These are phyloP conservation scores for Eupithecia exiguata DNA, from an alignment of 2,888 invertebrate genomes.

Conservation along the genomic window DNA sequence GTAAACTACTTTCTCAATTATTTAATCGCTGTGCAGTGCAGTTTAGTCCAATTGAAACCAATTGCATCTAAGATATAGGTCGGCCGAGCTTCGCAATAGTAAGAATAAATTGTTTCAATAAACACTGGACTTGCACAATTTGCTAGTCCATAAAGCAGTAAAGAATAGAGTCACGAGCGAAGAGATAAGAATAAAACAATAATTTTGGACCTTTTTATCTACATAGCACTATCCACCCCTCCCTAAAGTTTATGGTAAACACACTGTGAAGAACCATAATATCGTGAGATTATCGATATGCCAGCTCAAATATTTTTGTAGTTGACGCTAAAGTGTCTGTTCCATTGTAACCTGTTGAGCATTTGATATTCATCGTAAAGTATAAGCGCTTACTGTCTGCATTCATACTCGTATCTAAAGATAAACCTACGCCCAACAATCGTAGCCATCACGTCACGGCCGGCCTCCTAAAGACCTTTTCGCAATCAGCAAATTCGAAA, in stretches of 20 bases:
- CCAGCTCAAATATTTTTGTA: neutral
- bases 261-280: neutral
- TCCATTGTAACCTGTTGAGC: conserved; percentile 5
- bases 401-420: neutral
- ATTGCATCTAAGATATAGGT: conserved; percentile 30
- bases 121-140: conserved; percentile 4
- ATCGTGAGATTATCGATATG: neutral
- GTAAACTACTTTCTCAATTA: conserved; percentile 22
- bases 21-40: conserved; percentile 22
- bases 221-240: neutral
- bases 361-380: neutral
- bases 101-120: conserved; percentile 38
- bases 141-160: neutral
- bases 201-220: neutral
- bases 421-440: neutral
- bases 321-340: neutral
- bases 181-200: neutral
- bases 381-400: neutral
- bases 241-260: neutral
- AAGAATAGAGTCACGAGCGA: neutral
- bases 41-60: conserved; percentile 23
- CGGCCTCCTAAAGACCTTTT: too few relatives aligned
- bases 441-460: neutral
- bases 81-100: conserved; percentile 27
- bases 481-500: conserved; percentile 2